Conservation (phyloP, 1,140 invertebrate genomes). For the Macrobrachium rosenbergii region DNA sequence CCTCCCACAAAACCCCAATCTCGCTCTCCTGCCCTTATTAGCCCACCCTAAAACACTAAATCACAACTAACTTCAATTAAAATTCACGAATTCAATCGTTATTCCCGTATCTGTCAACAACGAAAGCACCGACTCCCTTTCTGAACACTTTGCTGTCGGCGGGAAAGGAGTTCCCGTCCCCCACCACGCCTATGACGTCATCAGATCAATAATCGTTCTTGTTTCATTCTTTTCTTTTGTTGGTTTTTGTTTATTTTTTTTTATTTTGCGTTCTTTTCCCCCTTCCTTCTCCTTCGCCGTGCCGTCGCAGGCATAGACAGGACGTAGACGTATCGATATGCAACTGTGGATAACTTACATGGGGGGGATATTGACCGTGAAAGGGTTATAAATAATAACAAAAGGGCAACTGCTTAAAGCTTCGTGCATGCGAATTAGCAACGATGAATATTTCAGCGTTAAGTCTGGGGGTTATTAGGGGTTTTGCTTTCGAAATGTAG, state of each 20-base stretch:
- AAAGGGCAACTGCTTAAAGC: too few species aligned
- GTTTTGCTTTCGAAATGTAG: too few species aligned
- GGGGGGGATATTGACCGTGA: too few species aligned
- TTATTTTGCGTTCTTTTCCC: background rate
- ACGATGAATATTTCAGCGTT: too few species aligned
- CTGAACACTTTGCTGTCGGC: background rate
- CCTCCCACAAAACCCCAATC: background rate
- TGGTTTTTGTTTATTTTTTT: background rate
- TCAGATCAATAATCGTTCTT: constrained; percentile 17
- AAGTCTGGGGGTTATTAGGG: too few species aligned
- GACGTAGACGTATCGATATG: background rate
- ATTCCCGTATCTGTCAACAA: background rate
- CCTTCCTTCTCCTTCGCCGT: background rate
- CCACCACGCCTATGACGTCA: constrained; percentile 54
- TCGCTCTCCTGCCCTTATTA: background rate
- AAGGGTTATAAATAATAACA: too few species aligned
- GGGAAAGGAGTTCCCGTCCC: background rate
- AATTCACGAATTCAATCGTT: background rate
- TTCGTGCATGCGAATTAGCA: too few species aligned
- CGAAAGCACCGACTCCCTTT: background rate
- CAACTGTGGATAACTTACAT: too few species aligned
- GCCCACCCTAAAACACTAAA: background rate
- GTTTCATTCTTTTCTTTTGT: background rate
- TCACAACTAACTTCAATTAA: background rate
- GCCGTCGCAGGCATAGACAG: background rate